Base-by-base conservation (phyloP, 2,888 invertebrate species). In the Rutpela maculata region DNA sequence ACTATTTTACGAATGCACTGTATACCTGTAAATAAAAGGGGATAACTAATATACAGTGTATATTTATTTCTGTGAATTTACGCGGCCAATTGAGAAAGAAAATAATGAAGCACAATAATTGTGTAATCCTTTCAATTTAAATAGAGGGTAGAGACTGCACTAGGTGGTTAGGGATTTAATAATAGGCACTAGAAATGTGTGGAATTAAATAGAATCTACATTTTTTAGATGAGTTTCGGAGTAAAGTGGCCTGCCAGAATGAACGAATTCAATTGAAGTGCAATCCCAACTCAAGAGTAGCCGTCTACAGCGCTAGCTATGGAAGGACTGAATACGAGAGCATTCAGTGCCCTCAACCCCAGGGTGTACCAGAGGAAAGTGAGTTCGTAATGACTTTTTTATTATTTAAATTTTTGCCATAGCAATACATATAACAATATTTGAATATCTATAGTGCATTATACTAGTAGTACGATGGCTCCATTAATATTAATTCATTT, bases 191-290 rank as follows among this genome's bases (percentile, higher is more conserved):
- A 31, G 63, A 68, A 75, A 73, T 38, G 77, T 75, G 72, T 57
- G 68, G 73, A 72, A 65, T 79, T 78, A 72, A 77, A 81, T 74
- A 78, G 57, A 73, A 74, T 65, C 56, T 74, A 74, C 74, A 78
- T 75, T 72, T 70, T 72, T 86, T 93, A 98, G 98, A 96, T 90
- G 97, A 97, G 89, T 98, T 98, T 91, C 93, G 96, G 81, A 97
- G 97, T 90, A 96, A 97, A 92, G 95, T 97, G 87, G 97, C 97
- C 81, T 99, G 98, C 90, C 96, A 98, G 89, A 96, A 97, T 88
- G 96, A 97, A 87, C 94, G 95, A 85, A 93, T 98, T 87, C 95
- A 95, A 88, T 92, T 99, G 87, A 93, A 95, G 88, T 98, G 98
- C 91, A 94, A 95, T 90, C 95, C 95, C 67, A 95, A 96, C 89